Evolutionary conservation across 2,113 vertebrate genomes (phyloP), one percentile per base, ranked within the genome.

Genomic region (Todiramphus chloris): DNA sequence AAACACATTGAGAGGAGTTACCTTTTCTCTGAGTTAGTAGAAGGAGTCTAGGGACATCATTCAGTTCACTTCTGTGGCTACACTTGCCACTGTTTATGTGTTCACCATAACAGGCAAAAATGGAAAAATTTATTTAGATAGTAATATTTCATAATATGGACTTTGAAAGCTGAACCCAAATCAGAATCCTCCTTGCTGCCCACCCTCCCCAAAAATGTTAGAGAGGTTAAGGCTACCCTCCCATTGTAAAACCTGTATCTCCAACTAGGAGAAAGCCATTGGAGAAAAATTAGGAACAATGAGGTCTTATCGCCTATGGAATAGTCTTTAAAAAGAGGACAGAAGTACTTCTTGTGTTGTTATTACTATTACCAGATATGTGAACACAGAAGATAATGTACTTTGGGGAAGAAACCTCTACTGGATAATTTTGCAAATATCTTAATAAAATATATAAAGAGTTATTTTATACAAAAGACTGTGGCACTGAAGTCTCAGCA

Each of bases 181-280:
- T 4, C 8, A 68, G 59, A 81, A 76, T 13, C 1, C 6, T 16
- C 17, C 41, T 16, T 10, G 56, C 2, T 1, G 5, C 5, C 5
- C 15, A 63, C 10, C 27, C 10, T 59, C 18, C 58, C 5, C 7
- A 24, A 37, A 91, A 84, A 13, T 50, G 6, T 56, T 48, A 81
- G 7, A 90, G 35, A 43, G 2, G 1, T 82, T 70, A 62, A 81
- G 23, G 19, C 24, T 75, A 8, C 56, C 4, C 17, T 89, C 8
- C 11, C 10, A 24, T 3, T 43, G 15, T 64, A 88, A 83, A 69
- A 83, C 10, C 27, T 51, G 50, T 25, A 51, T 51, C 28, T 93
- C 68, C 55, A 64, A 8, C 21, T 37, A 46, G 48, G 30, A 60
- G 50, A 73, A 83, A 69, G 4, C 1, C 25, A 21, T 2, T 73